Evolutionary conservation across 2,113 vertebrate species (phyloP), one percentile per base, ranked within the genome.

Genomic region (Dasypus novemcinctus): DNA sequence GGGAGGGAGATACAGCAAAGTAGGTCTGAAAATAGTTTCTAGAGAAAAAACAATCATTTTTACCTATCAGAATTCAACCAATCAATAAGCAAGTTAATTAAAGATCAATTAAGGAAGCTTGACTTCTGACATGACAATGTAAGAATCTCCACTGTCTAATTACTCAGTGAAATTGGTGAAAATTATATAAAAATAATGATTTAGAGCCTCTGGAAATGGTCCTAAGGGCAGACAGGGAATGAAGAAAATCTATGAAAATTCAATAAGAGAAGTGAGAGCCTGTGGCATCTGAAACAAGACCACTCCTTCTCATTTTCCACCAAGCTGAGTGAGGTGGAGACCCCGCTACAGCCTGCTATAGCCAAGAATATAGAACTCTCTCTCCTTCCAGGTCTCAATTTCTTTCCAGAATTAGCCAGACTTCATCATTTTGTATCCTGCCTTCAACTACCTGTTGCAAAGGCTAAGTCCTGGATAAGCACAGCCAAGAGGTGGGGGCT

Each of bases 271-370:
- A 64, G n/a, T 38, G 25, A 66, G 15, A 49, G 18, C 33, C 38
- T 43, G 43, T 89, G 17, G 2, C 3, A 57, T 57, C 41, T 33
- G 61, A 79, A 18, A 6, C 2, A 41, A 68, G 75, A n/a, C 12
- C 0, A 14, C 2, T 17, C 18, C 41, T n/a, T 25, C 7, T 7
- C 15, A 1, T 36, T 1, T 27, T 6, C 46, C 38, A 11, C 75
- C 4, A 20, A 33, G n/a, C 27, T 25, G n/a, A 33, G 10, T 11
- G 38, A 41, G 18, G 49, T 8, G 25, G 57, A 31, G 46, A 33
- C 7, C 5, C 5, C 0, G 1, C 75, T 66, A 6, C 5, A 31
- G 7, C 23, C 2, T 4, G 2, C 12, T 2, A 2, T 25, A 31
- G 46, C 18, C 54, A 41, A 57, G 41, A 46, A 25, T 12, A 20